Base-by-base conservation (phyloP, 2,888 invertebrate species). In the Drosophila conformis region DNA sequence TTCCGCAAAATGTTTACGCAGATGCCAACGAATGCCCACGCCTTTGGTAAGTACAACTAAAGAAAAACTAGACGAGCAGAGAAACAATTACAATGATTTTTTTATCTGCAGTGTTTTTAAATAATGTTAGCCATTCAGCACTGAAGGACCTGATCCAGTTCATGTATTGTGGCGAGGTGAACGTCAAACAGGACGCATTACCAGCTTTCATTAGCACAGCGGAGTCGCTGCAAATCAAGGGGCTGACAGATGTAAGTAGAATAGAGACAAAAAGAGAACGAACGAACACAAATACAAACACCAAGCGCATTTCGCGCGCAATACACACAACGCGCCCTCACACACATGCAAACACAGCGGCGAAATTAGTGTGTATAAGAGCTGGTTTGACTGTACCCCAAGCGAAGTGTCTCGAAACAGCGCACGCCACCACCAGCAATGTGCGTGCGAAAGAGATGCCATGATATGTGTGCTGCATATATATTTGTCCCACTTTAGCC, bases 111-210 rank as follows among this genome's bases (percentile, higher is more conserved):
- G 95, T 95, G 91, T 95, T 95, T 94, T 94, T 95, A 93, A 95
- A 95, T 93, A 95, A 95, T 93, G 95, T 95, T 85, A 95, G 95
- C 93, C 95, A 95, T 93, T 94, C 95, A 85, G 95, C 95, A 89
- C 94, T 95, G 91, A 95, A 95, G 93, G 95, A 95, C 93, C 94
- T 95, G 92, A 94, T 95, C 93, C 95, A 95, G 92, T 95, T 95
- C 93, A 95, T 95, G 95, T 95, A 95, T 91, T 95, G 95, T 93
- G 95, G 95, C 78, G 95, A 95, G 93, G 95, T 95, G 90, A 95
- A 95, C 94, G 95, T 95, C 90, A 95, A 95, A 93, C 95, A 95
- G 93, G 95, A 95, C 93, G 95, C 95, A 77, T 94, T 95, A 93
- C 95, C 95, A 88, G 95, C 95, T 87, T 95, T 95, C 94, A 95